phyloP scores from a whole-genome alignment of 2,797 vertebrate species.

The Natrix natrix region DNA sequence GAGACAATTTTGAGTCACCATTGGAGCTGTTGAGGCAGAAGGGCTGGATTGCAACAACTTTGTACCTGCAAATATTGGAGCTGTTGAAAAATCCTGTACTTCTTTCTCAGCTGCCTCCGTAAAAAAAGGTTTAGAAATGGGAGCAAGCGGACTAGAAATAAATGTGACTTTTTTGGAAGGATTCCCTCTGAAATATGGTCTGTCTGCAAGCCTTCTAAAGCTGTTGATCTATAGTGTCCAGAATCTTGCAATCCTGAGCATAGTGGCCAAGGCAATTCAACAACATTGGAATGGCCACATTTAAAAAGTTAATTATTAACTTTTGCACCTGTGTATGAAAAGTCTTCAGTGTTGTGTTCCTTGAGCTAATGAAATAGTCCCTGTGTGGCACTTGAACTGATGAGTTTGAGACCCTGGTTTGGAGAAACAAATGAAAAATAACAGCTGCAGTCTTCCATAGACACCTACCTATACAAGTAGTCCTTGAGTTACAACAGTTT shows the following conservation, averaged over 20 bases:
- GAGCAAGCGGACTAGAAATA: background rate
- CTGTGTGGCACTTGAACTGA: background rate
- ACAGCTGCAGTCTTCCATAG: background rate
- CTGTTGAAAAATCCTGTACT: background rate
- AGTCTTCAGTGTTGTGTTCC: background rate
- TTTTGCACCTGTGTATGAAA: background rate
- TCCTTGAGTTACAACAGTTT: background rate
- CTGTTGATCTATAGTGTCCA: background rate
- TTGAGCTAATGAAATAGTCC: background rate
- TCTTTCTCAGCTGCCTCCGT: background rate
- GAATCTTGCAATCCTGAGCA: background rate
- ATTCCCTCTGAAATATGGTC: background rate
- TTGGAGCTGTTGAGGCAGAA: background rate
- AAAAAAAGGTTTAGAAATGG: background rate
- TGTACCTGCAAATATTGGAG: background rate
- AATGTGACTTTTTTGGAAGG: background rate
- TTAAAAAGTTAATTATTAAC: background rate
- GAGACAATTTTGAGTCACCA: background rate
- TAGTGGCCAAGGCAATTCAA: background rate
- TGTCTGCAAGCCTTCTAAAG: background rate
- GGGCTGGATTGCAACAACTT: background rate
- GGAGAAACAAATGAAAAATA: constrained; percentile 18
- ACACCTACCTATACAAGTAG: background rate
- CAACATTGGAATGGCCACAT: background rate
- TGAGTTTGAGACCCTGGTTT: background rate